Percentiles rank a stretch among this genome's conserved stretches.
These are phyloP conservation scores for Lathamus discolor DNA, from an alignment of 2,113 vertebrate species.

Conservation along the genomic window DNA sequence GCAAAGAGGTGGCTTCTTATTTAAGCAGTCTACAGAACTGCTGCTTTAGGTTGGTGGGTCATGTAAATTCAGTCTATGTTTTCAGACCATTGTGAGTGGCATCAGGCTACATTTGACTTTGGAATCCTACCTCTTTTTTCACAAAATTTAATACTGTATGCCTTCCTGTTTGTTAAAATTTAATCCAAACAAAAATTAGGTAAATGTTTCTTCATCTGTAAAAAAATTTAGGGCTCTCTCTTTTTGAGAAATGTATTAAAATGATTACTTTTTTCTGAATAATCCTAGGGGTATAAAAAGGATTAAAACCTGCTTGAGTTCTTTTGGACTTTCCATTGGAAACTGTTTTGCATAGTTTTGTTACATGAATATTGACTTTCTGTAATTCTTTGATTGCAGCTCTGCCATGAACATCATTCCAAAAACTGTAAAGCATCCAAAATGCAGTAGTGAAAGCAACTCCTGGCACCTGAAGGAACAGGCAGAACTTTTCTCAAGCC, in stretches of 20 bases:
- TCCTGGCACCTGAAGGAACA: not conserved
- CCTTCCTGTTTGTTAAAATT: constrained; percentile 26
- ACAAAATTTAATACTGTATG: not conserved
- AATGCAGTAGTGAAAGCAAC: not conserved
- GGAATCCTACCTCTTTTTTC: constrained; percentile 12
- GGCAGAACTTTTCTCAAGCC: not conserved
- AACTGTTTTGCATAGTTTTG: constrained; percentile 35
- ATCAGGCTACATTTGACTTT: not conserved
- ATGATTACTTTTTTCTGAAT: not conserved
- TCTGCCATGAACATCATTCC: constrained; percentile 32
- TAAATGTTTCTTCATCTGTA: not conserved
- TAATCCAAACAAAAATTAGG: constrained; percentile 1
- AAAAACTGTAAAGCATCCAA: constrained; percentile 22
- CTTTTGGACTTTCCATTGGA: constrained; percentile 10
- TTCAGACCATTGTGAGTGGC: not conserved
- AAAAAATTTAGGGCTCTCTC: not conserved
- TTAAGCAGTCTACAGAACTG: not conserved
- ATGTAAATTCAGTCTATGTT: not conserved
- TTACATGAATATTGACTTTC: constrained; percentile 3
- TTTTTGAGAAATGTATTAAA: constrained; percentile 14
- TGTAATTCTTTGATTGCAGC: constrained; percentile 28
- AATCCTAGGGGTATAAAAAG: not conserved
- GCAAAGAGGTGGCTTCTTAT: not conserved
- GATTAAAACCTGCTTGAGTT: constrained; percentile 12
- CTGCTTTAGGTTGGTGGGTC: not conserved